These are phyloP conservation scores for Trinorchestia longiramus DNA, from an alignment of 1,140 invertebrate genomes.

Conservation along the genomic window DNA sequence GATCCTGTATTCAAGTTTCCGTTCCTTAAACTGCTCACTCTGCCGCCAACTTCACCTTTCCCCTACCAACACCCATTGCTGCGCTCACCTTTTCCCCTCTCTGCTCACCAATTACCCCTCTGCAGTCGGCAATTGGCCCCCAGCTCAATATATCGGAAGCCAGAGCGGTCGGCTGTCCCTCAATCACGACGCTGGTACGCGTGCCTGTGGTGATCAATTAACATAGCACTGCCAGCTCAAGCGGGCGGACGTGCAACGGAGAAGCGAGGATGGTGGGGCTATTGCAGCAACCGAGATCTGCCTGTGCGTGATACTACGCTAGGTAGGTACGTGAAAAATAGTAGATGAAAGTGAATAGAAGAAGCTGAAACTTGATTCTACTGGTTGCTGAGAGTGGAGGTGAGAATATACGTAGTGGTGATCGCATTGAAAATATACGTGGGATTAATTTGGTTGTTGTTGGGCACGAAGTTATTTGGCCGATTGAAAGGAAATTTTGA, in stretches of 20 bases:
- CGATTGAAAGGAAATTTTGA: too few relatives aligned
- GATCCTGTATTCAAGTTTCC: too few relatives aligned
- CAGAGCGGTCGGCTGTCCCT: background rate
- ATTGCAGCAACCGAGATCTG: background rate
- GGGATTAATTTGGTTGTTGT: too few relatives aligned
- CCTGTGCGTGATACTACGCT: background rate
- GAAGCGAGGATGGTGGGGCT: background rate
- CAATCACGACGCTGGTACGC: slow-evolving; percentile 10
- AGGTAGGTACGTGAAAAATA: background rate
- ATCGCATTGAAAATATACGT: too few relatives aligned
- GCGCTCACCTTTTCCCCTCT: slow-evolving; percentile 25
- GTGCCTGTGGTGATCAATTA: slow-evolving; percentile 26
- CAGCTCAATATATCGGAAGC: slow-evolving; percentile 32
- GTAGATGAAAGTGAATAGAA: background rate
- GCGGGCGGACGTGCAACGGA: background rate
- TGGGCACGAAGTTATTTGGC: too few relatives aligned
- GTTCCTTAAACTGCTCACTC: too few relatives aligned
- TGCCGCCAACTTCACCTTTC: background rate
- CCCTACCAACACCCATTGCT: background rate
- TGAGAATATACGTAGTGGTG: background rate
- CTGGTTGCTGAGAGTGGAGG: background rate
- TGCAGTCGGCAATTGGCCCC: background rate
- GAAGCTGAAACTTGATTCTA: background rate
- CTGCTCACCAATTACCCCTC: slow-evolving; percentile 20
- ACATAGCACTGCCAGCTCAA: background rate